Evolutionary conservation across 2,113 vertebrate genomes (phyloP).

Genomic region (Anhinga anhinga): DNA sequence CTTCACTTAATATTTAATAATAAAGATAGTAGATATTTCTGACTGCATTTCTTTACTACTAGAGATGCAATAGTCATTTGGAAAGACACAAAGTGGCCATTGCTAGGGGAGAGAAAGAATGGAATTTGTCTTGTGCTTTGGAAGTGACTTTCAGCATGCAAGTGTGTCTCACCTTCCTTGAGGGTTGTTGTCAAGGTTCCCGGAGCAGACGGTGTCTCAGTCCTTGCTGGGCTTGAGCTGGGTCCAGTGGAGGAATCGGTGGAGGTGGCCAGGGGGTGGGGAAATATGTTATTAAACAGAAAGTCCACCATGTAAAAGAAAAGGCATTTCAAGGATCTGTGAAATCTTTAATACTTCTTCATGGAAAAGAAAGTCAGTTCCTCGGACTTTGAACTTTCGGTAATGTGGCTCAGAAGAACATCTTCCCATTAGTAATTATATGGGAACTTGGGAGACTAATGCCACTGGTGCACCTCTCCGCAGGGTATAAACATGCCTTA

Average conservation of each 20-base stretch:
- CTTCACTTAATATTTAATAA: background rate
- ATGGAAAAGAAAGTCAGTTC: background rate
- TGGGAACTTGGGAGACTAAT: background rate
- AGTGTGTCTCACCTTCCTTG: background rate
- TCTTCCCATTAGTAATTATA: background rate
- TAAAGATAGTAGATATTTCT: background rate
- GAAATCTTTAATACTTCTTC: background rate
- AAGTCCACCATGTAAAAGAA: background rate
- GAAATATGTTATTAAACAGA: background rate
- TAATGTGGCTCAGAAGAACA: background rate
- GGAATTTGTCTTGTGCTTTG: background rate
- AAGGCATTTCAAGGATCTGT: background rate
- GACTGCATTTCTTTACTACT: background rate
- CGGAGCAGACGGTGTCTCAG: background rate
- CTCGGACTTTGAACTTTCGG: background rate
- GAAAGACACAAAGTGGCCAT: background rate
- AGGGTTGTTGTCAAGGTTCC: fast-evolving
- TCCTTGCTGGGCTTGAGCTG: background rate
- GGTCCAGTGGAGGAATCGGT: background rate
- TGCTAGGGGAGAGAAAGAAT: background rate
- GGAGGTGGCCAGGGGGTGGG: background rate
- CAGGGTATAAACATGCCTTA: background rate
- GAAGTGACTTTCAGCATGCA: background rate
- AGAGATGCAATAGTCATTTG: background rate
- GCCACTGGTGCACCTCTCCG: background rate